Percentiles rank a stretch among this genome's conserved stretches.
Evolutionary conservation across 2,113 vertebrate genomes (phyloP).

Genomic region (Microcebus murinus): DNA sequence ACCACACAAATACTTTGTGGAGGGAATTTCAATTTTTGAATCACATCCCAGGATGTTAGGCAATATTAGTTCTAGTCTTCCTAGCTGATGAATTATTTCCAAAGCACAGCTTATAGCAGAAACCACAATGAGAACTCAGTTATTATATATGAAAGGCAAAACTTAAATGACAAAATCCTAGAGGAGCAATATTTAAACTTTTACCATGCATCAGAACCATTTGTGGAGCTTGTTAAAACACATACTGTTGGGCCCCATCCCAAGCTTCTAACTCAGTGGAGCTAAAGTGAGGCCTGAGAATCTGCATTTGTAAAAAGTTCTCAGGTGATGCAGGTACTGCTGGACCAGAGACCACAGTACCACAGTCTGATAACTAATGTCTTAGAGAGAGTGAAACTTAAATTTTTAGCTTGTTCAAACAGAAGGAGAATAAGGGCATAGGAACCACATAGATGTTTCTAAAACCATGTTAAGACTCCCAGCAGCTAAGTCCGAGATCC

Average conservation of each 20-base stretch:
- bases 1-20: not conserved
- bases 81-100: conserved; percentile 42
- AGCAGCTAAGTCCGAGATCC: not conserved
- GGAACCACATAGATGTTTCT: not conserved
- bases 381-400: conserved; percentile 22
- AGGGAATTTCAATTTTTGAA: conserved; percentile 38
- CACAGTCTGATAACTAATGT: not conserved
- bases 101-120: conserved; percentile 21
- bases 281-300: not conserved
- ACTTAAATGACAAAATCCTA: conserved; percentile 14
- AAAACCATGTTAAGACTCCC: not conserved
- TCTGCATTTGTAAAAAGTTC: not conserved
- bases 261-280: not conserved
- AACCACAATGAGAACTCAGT: not conserved
- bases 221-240: not conserved
- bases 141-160: conserved; percentile 27
- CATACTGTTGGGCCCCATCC: not conserved
- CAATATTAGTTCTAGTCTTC: not conserved
- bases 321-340: not conserved
- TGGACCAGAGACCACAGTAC: not conserved
- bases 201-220: conserved; percentile 3
- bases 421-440: not conserved
- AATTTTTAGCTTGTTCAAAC: conserved; percentile 12
- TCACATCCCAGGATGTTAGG: conserved; percentile 7
- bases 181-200: conserved; percentile 1